Evolutionary conservation across 2,888 invertebrate species (phyloP).

Genomic region (Tenthredo scrophulariae): DNA sequence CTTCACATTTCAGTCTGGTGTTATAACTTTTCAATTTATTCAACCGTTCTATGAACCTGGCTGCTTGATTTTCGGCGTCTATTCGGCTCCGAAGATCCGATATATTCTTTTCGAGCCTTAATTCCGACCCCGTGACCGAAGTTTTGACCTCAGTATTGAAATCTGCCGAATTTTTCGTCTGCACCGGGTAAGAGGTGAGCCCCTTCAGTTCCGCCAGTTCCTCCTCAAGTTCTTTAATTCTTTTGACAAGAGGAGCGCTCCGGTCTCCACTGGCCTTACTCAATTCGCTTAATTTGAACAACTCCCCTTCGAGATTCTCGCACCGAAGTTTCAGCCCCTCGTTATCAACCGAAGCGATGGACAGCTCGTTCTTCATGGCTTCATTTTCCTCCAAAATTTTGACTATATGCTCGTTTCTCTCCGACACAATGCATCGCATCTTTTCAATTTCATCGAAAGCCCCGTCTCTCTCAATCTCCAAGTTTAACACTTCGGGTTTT

Average conservation of each 20-base stretch:
- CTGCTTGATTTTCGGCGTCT: slow-evolving; percentile 52
- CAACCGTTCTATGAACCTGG: slow-evolving; percentile 56
- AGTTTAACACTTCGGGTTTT: slow-evolving; percentile 52
- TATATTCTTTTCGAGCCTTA: neutral
- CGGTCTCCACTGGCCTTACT: neutral
- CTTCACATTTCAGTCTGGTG: slow-evolving; percentile 49
- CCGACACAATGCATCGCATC: slow-evolving; percentile 53
- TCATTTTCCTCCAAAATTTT: slow-evolving; percentile 54
- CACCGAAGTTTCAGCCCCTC: neutral
- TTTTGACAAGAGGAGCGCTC: neutral
- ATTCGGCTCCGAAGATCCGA: neutral
- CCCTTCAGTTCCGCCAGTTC: slow-evolving; percentile 28
- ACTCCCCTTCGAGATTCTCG: neutral
- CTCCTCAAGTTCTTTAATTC: slow-evolving; percentile 52
- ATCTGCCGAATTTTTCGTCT: slow-evolving; percentile 48
- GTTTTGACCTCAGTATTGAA: slow-evolving; percentile 55
- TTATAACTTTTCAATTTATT: slow-evolving; percentile 56
- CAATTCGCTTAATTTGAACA: neutral
- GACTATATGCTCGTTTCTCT: slow-evolving; percentile 58
- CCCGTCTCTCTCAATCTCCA: slow-evolving; percentile 18
- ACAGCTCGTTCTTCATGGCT: slow-evolving; percentile 4
- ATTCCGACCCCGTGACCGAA: slow-evolving; percentile 4
- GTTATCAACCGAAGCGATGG: neutral
- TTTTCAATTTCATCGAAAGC: slow-evolving; percentile 40
- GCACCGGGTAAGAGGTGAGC: neutral